Evolutionary conservation across 2,797 vertebrate genomes (phyloP), one percentile per base, ranked within the genome.

Genomic region (Melanogrammus aeglefinus): DNA sequence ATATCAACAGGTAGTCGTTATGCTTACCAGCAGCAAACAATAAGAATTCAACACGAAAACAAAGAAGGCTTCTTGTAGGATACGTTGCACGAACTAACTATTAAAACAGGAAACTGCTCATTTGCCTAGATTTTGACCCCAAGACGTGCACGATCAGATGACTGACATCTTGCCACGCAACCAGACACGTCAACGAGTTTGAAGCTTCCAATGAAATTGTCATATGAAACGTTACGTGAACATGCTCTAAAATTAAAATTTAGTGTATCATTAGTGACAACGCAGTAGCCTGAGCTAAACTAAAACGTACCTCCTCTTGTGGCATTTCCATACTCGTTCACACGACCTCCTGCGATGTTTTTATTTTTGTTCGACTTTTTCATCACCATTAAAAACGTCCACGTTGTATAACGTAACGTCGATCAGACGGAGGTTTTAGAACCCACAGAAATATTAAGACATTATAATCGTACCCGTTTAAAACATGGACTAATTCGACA

Each of bases 361-460:
- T 76, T 38, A 36, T 76, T 85, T 80, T 83, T 86, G 74, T 80
- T 90, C 63, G 33, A 41, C 79, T 78, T 89, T 82, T 76, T 89
- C 86, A 88, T 90, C 31, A 82, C 83, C 66, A 77, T 63, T 16
- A 5, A 27, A 1, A 14, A 71, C 66, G 66, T 70, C 66, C 10
- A 18, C 10, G n/a, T 27, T 70, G 66, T 71, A 5, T 29, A 5
- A 66, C 63, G 21, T 66, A 29, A 70, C 24, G 2, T 29, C 29
- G 9, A 29, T 6, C 3, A 24, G 66, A 70, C 66, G 3, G 14
- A 16, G 41, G 13, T 44, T 57, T 57, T 21, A 57, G 47, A 13
- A 57, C 0, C 47, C 47, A 7, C 47, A 6, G 4, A 6, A 57
- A 14, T 44, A 57, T 7, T 36, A 63, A 63, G n/a, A 63, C 47